Conservation (phyloP, 2,113 vertebrate genomes). For the Mesoclemmys tuberculata region DNA sequence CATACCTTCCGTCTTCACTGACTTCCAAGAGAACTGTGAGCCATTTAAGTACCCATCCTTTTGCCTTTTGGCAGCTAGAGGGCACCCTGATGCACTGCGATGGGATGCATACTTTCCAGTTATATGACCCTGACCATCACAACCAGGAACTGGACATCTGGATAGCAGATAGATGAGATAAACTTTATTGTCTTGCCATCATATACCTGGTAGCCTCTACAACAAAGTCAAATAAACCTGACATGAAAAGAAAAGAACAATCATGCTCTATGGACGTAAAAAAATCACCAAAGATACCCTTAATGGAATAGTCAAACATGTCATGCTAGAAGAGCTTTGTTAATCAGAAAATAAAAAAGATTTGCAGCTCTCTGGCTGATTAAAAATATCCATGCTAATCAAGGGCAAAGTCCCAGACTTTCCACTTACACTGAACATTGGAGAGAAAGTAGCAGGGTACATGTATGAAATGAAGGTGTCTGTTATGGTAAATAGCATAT, state of each 20-base stretch:
- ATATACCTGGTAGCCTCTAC: slow-evolving; percentile 25
- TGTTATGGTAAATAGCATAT: slow-evolving; percentile 13
- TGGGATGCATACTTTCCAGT: slow-evolving; percentile 98
- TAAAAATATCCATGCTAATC: not conserved
- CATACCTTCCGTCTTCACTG: slow-evolving; percentile 99
- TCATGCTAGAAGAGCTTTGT: not conserved
- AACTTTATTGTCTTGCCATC: slow-evolving; percentile 54
- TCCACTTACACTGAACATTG: not conserved
- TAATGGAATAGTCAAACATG: not conserved
- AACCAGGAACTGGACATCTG: slow-evolving; percentile 97
- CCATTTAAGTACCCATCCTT: slow-evolving; percentile 98
- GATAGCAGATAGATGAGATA: slow-evolving; percentile 65
- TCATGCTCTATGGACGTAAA: slow-evolving; percentile 9
- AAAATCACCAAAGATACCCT: not conserved
- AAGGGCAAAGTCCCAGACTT: not conserved
- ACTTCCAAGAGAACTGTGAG: slow-evolving; percentile 99
- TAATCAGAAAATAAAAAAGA: not conserved
- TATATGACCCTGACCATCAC: slow-evolving; percentile 98
- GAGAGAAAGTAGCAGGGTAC: not conserved
- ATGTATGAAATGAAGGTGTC: slow-evolving; percentile 19
- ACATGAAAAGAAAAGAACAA: slow-evolving; percentile 41
- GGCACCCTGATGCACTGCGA: slow-evolving; percentile 97
- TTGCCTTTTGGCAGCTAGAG: slow-evolving; percentile 96
- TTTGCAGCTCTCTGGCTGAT: not conserved
- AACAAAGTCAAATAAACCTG: slow-evolving; percentile 40